Percentiles rank a stretch among this genome's conserved stretches.
These are phyloP conservation scores for Heliconius hewitsoni DNA, from an alignment of 1,140 invertebrate genomes.

Conservation along the genomic window DNA sequence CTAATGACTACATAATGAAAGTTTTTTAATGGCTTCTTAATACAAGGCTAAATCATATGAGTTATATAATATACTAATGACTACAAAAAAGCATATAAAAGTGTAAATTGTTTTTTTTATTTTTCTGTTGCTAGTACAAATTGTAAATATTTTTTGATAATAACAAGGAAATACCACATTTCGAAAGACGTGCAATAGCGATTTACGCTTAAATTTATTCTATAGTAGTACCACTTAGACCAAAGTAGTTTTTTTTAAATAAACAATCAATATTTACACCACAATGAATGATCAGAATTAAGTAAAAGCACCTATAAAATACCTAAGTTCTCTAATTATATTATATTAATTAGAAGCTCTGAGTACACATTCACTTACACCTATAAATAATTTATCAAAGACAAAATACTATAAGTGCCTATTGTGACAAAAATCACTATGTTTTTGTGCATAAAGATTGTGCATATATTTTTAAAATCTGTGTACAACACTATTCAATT, in stretches of 20 bases:
- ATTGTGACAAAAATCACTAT: slow-evolving; percentile 12
- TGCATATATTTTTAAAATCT: background rate
- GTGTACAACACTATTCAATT: background rate
- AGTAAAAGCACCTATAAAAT: background rate
- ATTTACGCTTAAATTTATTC: too few relatives aligned
- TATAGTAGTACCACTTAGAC: background rate
- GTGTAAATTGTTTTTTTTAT: too few relatives aligned
- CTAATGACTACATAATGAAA: too few relatives aligned
- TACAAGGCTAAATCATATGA: too few relatives aligned
- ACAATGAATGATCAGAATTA: slow-evolving; percentile 3
- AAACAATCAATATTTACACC: background rate
- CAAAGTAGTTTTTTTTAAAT: background rate
- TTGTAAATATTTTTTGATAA: too few relatives aligned
- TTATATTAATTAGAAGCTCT: slow-evolving; percentile 8
- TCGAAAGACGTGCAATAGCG: too few relatives aligned
- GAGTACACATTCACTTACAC: slow-evolving; percentile 1
- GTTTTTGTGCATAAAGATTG: background rate
- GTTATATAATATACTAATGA: too few relatives aligned
- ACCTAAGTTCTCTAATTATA: background rate
- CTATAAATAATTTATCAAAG: slow-evolving; percentile 13
- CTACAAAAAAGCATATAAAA: too few relatives aligned
- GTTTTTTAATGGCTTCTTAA: too few relatives aligned
- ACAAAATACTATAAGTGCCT: background rate
- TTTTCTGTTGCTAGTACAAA: too few relatives aligned
- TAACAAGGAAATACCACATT: too few relatives aligned